phyloP scores from a whole-genome alignment of 2,888 invertebrate species.

The Drosophila kuntzei region DNA sequence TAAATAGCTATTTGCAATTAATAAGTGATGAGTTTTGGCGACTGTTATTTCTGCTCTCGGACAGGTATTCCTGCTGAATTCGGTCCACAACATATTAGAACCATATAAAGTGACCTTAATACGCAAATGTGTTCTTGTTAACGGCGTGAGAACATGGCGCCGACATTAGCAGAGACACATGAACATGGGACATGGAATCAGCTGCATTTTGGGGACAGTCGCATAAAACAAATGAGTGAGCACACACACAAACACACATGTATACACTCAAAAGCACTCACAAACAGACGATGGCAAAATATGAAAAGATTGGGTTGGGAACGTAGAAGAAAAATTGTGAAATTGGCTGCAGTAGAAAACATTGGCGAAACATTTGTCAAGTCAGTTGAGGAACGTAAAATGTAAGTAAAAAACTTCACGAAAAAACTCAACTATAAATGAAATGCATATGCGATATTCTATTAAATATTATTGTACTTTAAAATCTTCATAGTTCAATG shows the following conservation, averaged over 20 bases:
- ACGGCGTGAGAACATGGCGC: constrained; percentile 16
- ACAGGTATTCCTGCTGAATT: not conserved
- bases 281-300: not conserved
- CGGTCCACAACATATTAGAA: constrained; percentile 8
- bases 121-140: constrained; percentile 26
- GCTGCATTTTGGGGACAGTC: constrained; percentile 41
- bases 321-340: constrained; percentile 22
- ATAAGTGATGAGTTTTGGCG: not conserved
- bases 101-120: constrained; percentile 30
- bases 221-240: constrained; percentile 46
- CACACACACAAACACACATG: constrained; percentile 8
- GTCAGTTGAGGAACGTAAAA: constrained; percentile 30
- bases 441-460: constrained; percentile 40
- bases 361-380: constrained; percentile 34
- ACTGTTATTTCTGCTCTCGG: not conserved
- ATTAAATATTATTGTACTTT: too few species aligned
- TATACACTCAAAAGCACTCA: constrained; percentile 19
- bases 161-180: constrained; percentile 5
- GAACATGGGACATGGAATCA: constrained; percentile 26
- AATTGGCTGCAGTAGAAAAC: constrained; percentile 25
- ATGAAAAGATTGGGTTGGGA: not conserved
- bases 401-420: constrained; percentile 40
- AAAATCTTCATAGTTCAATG: too few species aligned
- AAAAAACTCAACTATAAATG: constrained; percentile 25
- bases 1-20: not conserved